Conservation (phyloP, 1,140 invertebrate genomes). For the Amyelois transitella region DNA sequence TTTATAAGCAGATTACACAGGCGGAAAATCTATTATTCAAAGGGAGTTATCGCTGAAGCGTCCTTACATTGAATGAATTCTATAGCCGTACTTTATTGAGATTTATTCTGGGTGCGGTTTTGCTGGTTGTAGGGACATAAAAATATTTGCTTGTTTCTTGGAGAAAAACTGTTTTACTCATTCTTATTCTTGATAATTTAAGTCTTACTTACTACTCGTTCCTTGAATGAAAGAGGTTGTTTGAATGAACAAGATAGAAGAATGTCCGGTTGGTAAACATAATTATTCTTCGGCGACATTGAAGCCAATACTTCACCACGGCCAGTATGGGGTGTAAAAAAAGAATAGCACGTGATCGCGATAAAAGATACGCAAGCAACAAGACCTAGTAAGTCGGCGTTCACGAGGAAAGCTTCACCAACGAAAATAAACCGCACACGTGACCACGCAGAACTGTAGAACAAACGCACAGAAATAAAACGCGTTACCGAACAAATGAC, state of each 20-base stretch:
- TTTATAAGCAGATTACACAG: constrained; percentile 24
- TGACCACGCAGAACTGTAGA: constrained; percentile 25
- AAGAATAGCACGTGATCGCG: neutral
- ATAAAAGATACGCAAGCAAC: neutral
- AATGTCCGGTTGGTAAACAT: no score
- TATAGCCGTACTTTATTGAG: constrained; percentile 6
- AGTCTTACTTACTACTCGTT: no score
- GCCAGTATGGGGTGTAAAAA: neutral
- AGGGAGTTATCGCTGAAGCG: constrained; percentile 6
- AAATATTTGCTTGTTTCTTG: no score
- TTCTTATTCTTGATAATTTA: no score
- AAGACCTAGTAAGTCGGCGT: constrained; percentile 1
- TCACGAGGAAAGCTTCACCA: constrained; percentile 20
- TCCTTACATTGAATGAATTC: constrained; percentile 18
- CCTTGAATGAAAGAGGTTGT: no score
- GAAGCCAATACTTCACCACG: neutral
- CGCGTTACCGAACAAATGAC: constrained; percentile 14
- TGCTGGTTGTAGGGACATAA: no score
- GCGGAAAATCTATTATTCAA: constrained; percentile 17
- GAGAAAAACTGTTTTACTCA: no score
- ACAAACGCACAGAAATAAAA: constrained; percentile 22
- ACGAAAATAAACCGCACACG: constrained; percentile 44
- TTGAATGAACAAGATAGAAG: no score
- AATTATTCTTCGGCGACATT: neutral
- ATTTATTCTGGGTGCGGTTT: neutral